Evolutionary conservation across 1,140 invertebrate species (phyloP), one percentile per base, ranked within the genome.

Genomic region (Hyles euphorbiae): DNA sequence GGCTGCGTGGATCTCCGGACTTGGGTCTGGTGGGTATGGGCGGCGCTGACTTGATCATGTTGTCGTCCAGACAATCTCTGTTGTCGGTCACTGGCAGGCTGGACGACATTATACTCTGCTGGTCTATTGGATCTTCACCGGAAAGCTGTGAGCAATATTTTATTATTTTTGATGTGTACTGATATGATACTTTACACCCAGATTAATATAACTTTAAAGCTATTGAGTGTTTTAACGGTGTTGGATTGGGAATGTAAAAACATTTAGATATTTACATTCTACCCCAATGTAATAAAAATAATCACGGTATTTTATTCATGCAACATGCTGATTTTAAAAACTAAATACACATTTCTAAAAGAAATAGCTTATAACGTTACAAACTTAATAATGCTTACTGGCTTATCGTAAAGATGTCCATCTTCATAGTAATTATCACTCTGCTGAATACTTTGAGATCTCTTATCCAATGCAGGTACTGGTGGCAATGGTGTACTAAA

Each of bases 401-500:
- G 88, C 63, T 87, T 90, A 60, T 88, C 89, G 55, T 90, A 90
- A 0, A 90, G 70, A 72, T 90, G 87, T 5, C 77, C 74, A 46
- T 89, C 88, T 53, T 90, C 88, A 58, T 89, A 90, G 47, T 78
- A 88, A 43, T 74, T 76, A n/a, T 90, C 87, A 33, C 53, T 77
- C 57, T 83, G 81, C 68, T 90, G 88, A 61, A 88, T 78, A 54
- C 88, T 90, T 53, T 87, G 84, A 56, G 88, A 85, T 67, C 88
- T 73, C 67, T 89, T 87, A 51, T 89, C 81, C 53, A 86, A 55
- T 3, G 74, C 68, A 11, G 83, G 83, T 10, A 84, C 83, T 8
- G 81, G 88, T 6, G 76, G 88, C 51, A 82, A 60, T 33, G 87
- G 87, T 2, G 87, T 90, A 56, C 89, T 89, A 67, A 36, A 83